These are phyloP conservation scores for Nomada ruficornis DNA, from an alignment of 2,888 invertebrate genomes.

Conservation along the genomic window DNA sequence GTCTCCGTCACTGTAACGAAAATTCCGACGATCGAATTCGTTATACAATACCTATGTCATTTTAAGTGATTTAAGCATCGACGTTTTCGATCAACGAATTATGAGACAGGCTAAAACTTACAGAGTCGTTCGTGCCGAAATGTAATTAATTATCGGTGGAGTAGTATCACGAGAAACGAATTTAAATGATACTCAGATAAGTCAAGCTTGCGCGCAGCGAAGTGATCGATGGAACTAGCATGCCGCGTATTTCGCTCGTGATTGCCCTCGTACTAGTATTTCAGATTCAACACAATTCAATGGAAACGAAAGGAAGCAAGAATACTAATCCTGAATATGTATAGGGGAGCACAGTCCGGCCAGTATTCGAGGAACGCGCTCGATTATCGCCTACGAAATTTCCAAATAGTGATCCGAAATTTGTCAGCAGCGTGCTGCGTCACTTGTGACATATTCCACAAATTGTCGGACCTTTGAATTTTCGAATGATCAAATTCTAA, in stretches of 20 bases:
- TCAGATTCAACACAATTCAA: constrained; percentile 22
- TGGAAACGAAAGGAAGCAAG: constrained; percentile 18
- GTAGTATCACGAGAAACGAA: background rate
- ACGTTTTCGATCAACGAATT: background rate
- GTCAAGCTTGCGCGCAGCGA: background rate
- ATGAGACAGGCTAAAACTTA: background rate
- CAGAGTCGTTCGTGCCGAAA: too few relatives aligned
- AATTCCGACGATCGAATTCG: constrained; percentile 2
- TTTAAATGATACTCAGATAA: background rate
- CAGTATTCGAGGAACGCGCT: constrained; percentile 22
- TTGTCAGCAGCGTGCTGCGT: too few relatives aligned
- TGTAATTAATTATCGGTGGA: constrained; percentile 10
- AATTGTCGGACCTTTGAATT: too few relatives aligned
- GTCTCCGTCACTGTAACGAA: constrained; percentile 1
- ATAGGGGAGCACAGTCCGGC: background rate
- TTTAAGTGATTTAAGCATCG: too few relatives aligned
- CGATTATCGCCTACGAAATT: constrained; percentile 30
- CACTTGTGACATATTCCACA: too few relatives aligned
- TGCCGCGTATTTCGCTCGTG: constrained; percentile 37
- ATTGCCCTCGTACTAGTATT: constrained; percentile 33
- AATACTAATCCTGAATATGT: constrained; percentile 35
- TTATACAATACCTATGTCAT: background rate
- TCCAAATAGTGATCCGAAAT: background rate
- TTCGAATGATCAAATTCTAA: too few relatives aligned
- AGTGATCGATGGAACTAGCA: constrained; percentile 30